Conservation (phyloP, 2,888 invertebrate species). For the Hymenopus coronatus region DNA sequence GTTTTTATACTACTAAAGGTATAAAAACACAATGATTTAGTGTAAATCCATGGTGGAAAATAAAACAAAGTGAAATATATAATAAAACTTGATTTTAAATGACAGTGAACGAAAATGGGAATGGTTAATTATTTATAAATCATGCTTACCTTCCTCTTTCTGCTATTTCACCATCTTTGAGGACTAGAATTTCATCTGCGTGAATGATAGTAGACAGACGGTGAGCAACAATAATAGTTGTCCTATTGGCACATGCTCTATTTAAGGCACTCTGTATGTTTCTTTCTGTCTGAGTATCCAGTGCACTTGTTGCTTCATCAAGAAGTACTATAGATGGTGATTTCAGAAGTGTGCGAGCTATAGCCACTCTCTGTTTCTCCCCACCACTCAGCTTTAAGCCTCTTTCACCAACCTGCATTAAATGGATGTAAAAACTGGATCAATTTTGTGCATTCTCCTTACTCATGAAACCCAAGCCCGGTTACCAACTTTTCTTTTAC, state of each 20-base stretch:
- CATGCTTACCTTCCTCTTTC: conserved; percentile 79
- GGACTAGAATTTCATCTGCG: conserved; percentile 90
- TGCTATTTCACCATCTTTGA: conserved; percentile 86
- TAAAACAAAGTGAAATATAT: too few species aligned
- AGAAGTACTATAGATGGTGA: conserved; percentile 85
- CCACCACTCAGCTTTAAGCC: conserved; percentile 94
- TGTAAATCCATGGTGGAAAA: too few species aligned
- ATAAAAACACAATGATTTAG: too few species aligned
- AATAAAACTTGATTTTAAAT: too few species aligned
- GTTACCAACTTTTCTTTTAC: too few species aligned
- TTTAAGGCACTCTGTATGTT: conserved; percentile 79
- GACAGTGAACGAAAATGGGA: neutral
- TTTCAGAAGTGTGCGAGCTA: conserved; percentile 92
- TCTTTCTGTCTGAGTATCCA: conserved; percentile 93
- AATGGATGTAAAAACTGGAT: neutral
- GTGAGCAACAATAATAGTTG: conserved; percentile 93
- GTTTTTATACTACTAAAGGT: too few species aligned
- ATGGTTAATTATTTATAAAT: neutral
- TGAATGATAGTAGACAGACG: conserved; percentile 91
- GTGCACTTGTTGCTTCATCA: conserved; percentile 93
- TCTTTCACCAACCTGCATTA: conserved; percentile 80
- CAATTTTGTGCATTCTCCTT: too few species aligned
- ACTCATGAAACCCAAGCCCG: too few species aligned
- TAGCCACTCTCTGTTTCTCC: conserved; percentile 96
- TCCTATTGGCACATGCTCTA: conserved; percentile 77